Base-by-base conservation (phyloP, 2,113 vertebrate species). In the Daphoenositta chrysoptera region DNA sequence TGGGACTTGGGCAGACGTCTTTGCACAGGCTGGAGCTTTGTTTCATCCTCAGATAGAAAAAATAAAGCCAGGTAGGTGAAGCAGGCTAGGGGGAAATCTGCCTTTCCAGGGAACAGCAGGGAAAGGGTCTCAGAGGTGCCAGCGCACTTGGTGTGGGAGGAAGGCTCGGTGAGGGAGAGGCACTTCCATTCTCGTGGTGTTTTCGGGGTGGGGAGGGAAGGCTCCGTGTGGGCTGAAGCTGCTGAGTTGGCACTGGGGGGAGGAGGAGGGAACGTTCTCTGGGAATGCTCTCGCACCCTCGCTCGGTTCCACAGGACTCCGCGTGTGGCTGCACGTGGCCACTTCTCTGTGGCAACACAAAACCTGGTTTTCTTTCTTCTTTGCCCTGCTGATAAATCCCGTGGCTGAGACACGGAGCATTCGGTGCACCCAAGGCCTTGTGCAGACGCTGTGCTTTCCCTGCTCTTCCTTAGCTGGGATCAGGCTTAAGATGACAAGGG, bases 221-320 rank as follows among this genome's bases (percentile, higher is more conserved):
- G 37, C 40, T 84, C 5, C 0, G 27, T 22, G 30, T 5, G 37
- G 4, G 56, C 57, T 54, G 68, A 0, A 6, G 45, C 1, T 35
- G 61, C 40, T 5, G 1, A 3, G 42, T 13, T 44, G 60, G 18
- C 35, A 0, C 0, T 63, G 65, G 56, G 54, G 40, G 27, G 15
- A 22, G 30, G 26, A 22, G 16, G 37, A 30, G 54, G 37, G 40
- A 45, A 0, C 0, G 1, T 20, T 5, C 54, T 22, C 37, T 56
- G 56, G 78, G 20, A 23, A 16, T 0, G 7, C 47, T 39, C 2
- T 9, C 13, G 39, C 39, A 0, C 27, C 10, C 6, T 2, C 51
- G 0, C 51, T 8, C 23, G 0, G 3, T 37, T 9, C 61, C 39
- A 4, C 35, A 0, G n/a, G 35, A 6, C 11, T 21, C 30, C 22